Evolutionary conservation across 2,797 vertebrate genomes (phyloP).

Genomic region (Leptatherina wallacei): DNA sequence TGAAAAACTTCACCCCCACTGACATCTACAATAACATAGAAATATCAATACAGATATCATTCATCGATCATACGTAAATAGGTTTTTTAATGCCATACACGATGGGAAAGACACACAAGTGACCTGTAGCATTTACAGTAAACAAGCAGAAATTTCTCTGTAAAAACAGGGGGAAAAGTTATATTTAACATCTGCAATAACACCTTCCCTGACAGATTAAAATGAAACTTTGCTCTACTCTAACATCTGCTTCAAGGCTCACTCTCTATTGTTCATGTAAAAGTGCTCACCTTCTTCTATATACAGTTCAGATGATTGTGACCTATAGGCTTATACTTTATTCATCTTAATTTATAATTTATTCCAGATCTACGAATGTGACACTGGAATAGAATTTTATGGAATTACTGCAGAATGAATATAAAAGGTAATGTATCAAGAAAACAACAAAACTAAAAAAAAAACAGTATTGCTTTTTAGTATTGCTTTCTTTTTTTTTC

Average conservation of each 20-base stretch:
- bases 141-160: constrained; percentile 5
- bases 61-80: constrained; percentile 57
- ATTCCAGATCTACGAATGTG: neutral
- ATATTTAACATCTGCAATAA: neutral
- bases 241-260: neutral
- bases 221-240: neutral
- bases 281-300: neutral
- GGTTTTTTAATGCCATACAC: constrained; percentile 42
- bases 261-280: neutral
- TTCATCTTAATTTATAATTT: neutral
- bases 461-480: no score
- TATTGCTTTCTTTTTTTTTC: no score
- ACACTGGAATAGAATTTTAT: neutral
- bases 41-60: constrained; percentile 68
- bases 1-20: constrained; percentile 48
- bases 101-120: constrained; percentile 27
- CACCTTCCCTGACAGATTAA: neutral
- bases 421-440: neutral
- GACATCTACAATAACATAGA: constrained; percentile 51
- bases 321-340: neutral
- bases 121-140: constrained; percentile 37
- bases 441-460: neutral
- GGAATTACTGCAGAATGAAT: neutral
- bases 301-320: neutral
- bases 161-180: neutral